Base-by-base conservation (phyloP, 2,888 invertebrate genomes). In the Melanchra persicariae region DNA sequence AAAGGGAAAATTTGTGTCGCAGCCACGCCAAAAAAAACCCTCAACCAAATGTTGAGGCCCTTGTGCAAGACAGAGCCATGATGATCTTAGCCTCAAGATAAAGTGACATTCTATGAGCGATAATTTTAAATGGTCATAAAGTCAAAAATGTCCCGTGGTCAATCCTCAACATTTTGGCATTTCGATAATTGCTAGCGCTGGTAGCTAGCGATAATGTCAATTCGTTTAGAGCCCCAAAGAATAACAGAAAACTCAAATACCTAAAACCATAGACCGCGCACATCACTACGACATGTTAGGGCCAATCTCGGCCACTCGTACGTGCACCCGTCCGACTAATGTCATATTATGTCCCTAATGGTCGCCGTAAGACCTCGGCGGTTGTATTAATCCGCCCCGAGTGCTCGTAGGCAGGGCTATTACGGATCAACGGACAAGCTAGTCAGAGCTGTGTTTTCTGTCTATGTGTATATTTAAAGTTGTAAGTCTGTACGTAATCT, bases 321-420 rank as follows among this genome's bases (percentile, higher is more conserved):
- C 59, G 60, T 70, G 34, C 55, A 9, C 26, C 59, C 55, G 47
- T 60, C 70, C 49, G 17, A 37, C 26, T 71, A 70, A 82, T 77
- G 65, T 82, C 68, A 60, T 70, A 61, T 75, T 61, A 71, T 62
- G 63, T 78, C 70, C 61, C 61, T 78, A 83, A 82, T 82, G 64
- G 74, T 54, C 43, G 68, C 52, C 66, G 49, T 73, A 65, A 77
- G 77, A 55, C 60, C 67, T 62, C 64, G 65, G 51, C 43, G 72
- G 63, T 67, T 75, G 78, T 70, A 73, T 77, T 81, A 81, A 85
- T 80, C 77, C 58, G 49, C 34, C n/a, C 60, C 64, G 66, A 67
- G 79, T 77, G 74, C 67, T 85, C 66, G 67, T 70, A 73, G 77
- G 69, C 71, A 67, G 65, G 59, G 26, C 77, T 68, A 70, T 77